Conservation (phyloP, 2,797 vertebrate species). For the Pitangus sulphuratus region DNA sequence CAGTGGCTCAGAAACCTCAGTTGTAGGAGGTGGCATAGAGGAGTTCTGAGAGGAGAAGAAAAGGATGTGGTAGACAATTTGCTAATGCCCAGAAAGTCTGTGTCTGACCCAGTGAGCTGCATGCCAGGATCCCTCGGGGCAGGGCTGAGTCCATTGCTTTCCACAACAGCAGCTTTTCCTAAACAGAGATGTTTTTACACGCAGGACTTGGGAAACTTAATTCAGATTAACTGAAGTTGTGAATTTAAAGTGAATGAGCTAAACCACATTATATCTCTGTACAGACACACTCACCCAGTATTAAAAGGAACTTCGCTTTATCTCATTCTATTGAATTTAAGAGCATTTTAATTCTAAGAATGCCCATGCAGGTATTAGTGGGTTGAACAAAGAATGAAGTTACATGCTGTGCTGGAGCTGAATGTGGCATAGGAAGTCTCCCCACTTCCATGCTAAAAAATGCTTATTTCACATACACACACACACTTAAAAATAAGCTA, state of each 20-base stretch:
- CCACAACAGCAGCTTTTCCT: slow-evolving; percentile 22
- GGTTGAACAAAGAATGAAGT: not conserved
- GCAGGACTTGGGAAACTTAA: not conserved
- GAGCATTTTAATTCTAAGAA: slow-evolving; percentile 22
- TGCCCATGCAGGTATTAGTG: not conserved
- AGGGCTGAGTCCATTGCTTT: slow-evolving; percentile 21
- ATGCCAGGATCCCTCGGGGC: not conserved
- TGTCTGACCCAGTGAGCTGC: not conserved
- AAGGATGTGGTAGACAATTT: slow-evolving; percentile 57
- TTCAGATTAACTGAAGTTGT: slow-evolving; percentile 37
- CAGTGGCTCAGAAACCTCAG: slow-evolving; percentile 33
- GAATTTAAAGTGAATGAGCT: slow-evolving; percentile 41
- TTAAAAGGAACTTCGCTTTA: slow-evolving; percentile 28
- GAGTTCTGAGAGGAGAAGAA: slow-evolving; percentile 1
- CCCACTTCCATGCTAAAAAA: not conserved
- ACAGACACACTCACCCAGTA: not conserved
- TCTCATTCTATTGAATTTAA: slow-evolving; percentile 17
- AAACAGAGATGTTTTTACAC: slow-evolving; percentile 28
- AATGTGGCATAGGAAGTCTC: not conserved
- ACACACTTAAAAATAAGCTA: not conserved
- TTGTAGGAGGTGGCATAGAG: slow-evolving; percentile 12
- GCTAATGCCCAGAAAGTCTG: slow-evolving; percentile 49
- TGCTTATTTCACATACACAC: not conserved
- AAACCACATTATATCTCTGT: slow-evolving; percentile 20
- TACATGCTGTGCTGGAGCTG: not conserved